Base-by-base conservation (phyloP, 1,140 invertebrate species). In the Rhagoletis zephyria region DNA sequence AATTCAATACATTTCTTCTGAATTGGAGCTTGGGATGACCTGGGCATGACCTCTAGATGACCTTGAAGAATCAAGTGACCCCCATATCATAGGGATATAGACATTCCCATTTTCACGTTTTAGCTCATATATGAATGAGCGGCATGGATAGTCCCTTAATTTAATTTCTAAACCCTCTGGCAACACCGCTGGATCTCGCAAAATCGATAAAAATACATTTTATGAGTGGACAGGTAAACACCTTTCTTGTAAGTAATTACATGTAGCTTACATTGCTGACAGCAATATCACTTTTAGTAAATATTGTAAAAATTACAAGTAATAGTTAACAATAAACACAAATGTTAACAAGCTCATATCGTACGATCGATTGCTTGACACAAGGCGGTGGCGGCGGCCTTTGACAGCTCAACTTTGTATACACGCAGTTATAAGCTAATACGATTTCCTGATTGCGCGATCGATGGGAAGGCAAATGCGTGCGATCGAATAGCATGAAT, bases 231-330 rank as follows among this genome's bases (percentile, higher is more conserved):
- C 48, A 16, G 12, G 45, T 42, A 74, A 74, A 74, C 16, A 48
- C 45, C 16, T 74, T 74, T 74, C 42, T 74, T 48, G 30, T 7
- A 74, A 74, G 70, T 74, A 74, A 74, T 74, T 74, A 74, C 70
- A 74, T 67, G 70, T 48, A 42, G 45, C 70, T 74, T 74, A 48
- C 40, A 74, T 14, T 45, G 16, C 42, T 74, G 70, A 48, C 70
- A 74, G 70, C 70, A 74, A 74, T 51, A 74, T 45, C 70, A 7
- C 16, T 74, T 16, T 48, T 6, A 4, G 70, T 30, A 74, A 74
- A 74, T 74, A 74, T 74, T 74, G 70, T 74, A 16, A 74, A 51
- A 67, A 30, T 67, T 67, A 74, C 16, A 19, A 12, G 42, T 19
- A 74, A 42, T 51, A 14, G 42, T 4, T 48, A 74, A 10, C 4